These are phyloP conservation scores for Drepana arcuata DNA, from an alignment of 1,140 invertebrate genomes.

Conservation along the genomic window DNA sequence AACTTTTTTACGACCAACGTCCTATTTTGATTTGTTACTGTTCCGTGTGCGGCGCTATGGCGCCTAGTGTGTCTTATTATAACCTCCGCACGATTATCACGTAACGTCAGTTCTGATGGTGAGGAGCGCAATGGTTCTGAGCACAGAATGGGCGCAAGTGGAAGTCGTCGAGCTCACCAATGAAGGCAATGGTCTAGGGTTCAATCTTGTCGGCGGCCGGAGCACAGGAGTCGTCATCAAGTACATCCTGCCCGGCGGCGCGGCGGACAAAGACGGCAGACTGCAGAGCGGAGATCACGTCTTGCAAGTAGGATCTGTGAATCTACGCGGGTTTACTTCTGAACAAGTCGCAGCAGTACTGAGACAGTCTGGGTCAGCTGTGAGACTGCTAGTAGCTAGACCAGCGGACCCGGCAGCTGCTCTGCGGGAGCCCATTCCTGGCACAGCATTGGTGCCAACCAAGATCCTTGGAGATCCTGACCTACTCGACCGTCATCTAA, in stretches of 20 bases:
- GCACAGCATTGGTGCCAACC: constrained; percentile 80
- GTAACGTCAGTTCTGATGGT: constrained; percentile 61
- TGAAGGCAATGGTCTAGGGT: constrained; percentile 85
- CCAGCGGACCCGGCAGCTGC: constrained; percentile 83
- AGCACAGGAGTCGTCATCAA: constrained; percentile 98
- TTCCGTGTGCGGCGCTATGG: constrained; percentile 29
- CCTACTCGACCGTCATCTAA: constrained; percentile 83
- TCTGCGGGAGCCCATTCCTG: constrained; percentile 77
- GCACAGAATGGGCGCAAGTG: constrained; percentile 93
- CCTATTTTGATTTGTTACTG: constrained; percentile 17
- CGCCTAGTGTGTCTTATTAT: constrained; percentile 29
- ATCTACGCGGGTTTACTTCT: constrained; percentile 90
- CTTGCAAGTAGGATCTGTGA: constrained; percentile 94
- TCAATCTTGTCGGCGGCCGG: constrained; percentile 94
- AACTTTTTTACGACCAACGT: constrained; percentile 17
- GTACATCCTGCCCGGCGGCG: constrained; percentile 91
- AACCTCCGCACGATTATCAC: constrained; percentile 56
- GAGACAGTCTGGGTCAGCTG: constrained; percentile 87
- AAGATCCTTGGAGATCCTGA: constrained; percentile 87
- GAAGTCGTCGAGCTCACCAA: constrained; percentile 92
- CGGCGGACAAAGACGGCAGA: constrained; percentile 91
- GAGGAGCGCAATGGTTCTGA: constrained; percentile 78
- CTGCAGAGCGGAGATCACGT: constrained; percentile 95
- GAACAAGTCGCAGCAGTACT: constrained; percentile 95
- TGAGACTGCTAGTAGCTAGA: constrained; percentile 91